Evolutionary conservation across 2,797 vertebrate genomes (phyloP).

Genomic region (Anguilla marmorata): DNA sequence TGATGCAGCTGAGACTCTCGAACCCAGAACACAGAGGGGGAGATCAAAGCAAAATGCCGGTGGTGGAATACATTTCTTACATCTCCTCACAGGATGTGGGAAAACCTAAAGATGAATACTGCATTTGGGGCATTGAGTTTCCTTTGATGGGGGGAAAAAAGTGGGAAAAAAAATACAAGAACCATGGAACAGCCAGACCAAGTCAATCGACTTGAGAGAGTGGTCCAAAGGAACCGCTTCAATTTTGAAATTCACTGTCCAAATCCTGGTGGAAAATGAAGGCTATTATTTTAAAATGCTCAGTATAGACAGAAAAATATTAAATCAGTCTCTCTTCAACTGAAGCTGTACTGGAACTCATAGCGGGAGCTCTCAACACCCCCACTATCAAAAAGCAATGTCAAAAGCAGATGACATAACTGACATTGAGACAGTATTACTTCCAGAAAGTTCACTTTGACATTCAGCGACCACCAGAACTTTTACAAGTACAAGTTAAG

Average conservation of each 20-base stretch:
- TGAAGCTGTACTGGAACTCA: no score
- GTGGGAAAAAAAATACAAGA: no score
- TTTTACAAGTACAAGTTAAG: neutral
- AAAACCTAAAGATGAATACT: neutral
- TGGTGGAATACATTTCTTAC: neutral
- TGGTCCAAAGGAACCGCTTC: neutral
- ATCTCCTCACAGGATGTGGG: neutral
- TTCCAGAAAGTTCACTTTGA: neutral
- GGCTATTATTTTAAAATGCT: neutral
- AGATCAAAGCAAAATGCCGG: neutral
- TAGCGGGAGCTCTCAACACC: neutral
- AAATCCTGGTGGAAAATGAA: neutral
- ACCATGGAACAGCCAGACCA: neutral
- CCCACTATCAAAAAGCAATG: neutral
- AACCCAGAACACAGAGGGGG: neutral
- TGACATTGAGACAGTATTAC: neutral
- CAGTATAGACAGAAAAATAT: neutral
- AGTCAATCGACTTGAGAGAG: neutral
- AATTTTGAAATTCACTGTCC: neutral
- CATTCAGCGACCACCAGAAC: neutral
- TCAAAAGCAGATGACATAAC: neutral
- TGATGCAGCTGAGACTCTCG: neutral
- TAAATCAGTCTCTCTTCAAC: neutral
- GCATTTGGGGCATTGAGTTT: neutral
- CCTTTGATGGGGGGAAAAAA: neutral